These are phyloP conservation scores for Epinotia bilunana DNA, from an alignment of 2,888 invertebrate genomes.

Conservation along the genomic window DNA sequence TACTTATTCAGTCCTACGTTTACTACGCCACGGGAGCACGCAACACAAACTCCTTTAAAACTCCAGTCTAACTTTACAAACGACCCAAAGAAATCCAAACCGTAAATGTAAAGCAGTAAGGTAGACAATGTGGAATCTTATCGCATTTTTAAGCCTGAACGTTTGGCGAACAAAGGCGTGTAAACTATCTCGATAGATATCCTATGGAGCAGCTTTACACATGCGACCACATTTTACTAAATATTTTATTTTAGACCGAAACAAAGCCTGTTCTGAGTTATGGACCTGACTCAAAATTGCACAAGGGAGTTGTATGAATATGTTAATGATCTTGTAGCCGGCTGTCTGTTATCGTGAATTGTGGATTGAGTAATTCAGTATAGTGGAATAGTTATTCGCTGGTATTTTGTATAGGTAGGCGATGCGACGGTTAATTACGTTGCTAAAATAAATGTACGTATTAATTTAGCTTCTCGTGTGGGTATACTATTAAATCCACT, in stretches of 20 bases:
- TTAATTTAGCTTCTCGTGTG: not conserved
- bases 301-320: conserved; percentile 61
- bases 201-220: conserved; percentile 66
- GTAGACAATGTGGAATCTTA: conserved; percentile 42
- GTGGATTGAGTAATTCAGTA: conserved; percentile 53
- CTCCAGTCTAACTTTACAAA: conserved; percentile 52
- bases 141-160: conserved; percentile 49
- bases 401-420: not conserved
- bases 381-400: conserved; percentile 21
- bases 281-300: conserved; percentile 62
- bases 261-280: conserved; percentile 62
- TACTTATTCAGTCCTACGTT: conserved; percentile 82
- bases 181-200: conserved; percentile 66
- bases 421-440: not conserved
- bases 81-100: conserved; percentile 49
- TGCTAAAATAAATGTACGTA: not conserved
- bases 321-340: conserved; percentile 57
- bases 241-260: conserved; percentile 61
- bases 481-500: not conserved
- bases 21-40: conserved; percentile 72
- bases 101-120: conserved; percentile 45
- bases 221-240: conserved; percentile 67
- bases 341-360: conserved; percentile 42
- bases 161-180: conserved; percentile 50
- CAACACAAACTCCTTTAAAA: conserved; percentile 62